These are phyloP conservation scores for Leucophenga varia DNA, from an alignment of 1,140 invertebrate genomes.

Conservation along the genomic window DNA sequence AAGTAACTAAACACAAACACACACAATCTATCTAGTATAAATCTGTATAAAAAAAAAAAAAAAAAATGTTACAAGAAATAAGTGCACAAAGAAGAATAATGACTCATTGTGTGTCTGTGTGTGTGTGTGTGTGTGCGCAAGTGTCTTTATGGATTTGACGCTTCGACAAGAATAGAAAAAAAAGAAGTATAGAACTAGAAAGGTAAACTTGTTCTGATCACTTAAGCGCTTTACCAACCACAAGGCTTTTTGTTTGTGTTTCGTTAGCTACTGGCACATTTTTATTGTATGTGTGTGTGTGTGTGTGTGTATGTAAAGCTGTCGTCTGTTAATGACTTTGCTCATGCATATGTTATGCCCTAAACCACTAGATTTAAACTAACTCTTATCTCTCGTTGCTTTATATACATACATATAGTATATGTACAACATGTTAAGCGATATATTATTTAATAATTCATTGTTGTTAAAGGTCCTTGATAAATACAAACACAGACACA, in stretches of 20 bases:
- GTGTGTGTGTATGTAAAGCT: no score
- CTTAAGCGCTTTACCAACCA: background rate
- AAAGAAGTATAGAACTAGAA: no score
- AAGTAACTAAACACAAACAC: slow-evolving; percentile 34
- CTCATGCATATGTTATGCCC: slow-evolving; percentile 9
- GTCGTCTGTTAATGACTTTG: slow-evolving; percentile 20
- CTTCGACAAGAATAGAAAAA: no score
- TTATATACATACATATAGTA: slow-evolving; percentile 10
- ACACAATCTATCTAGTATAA: no score
- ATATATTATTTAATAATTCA: slow-evolving; percentile 41
- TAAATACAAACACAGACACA: slow-evolving; percentile 1
- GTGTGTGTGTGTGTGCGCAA: no score
- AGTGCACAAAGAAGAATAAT: slow-evolving; percentile 17
- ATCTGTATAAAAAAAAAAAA: no score
- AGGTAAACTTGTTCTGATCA: no score
- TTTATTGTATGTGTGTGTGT: background rate
- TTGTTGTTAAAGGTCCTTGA: slow-evolving; percentile 23
- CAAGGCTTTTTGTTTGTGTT: background rate
- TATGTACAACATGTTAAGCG: slow-evolving; percentile 1
- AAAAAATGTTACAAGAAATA: background rate
- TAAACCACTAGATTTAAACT: no score
- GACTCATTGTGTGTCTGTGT: slow-evolving; percentile 13
- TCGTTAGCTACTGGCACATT: no score
- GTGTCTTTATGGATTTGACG: no score
- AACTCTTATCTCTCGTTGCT: background rate